Evolutionary conservation across 2,113 vertebrate genomes (phyloP).

Genomic region (Corythornis madagascariensis): DNA sequence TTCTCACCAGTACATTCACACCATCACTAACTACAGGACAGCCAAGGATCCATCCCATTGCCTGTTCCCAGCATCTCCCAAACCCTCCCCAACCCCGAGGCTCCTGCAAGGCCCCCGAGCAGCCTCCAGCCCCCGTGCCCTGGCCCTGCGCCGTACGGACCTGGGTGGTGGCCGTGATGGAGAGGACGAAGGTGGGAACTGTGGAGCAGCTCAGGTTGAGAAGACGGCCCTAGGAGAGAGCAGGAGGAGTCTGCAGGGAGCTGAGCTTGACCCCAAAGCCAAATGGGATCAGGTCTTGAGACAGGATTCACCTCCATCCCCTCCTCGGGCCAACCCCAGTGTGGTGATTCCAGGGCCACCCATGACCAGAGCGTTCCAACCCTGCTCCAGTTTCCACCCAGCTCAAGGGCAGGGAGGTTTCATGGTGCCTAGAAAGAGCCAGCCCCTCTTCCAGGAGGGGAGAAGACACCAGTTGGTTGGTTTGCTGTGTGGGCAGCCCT

Average conservation of each 20-base stretch:
- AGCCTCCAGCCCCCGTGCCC: fast-evolving
- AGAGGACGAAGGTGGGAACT: constrained; percentile 96
- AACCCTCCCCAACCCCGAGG: not conserved
- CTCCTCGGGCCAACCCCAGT: not conserved
- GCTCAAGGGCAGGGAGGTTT: not conserved
- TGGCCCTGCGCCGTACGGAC: constrained; percentile 49
- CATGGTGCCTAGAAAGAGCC: not conserved
- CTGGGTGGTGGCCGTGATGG: constrained; percentile 98
- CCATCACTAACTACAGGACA: not conserved
- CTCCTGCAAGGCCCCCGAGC: not conserved
- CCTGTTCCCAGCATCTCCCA: not conserved
- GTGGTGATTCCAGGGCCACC: not conserved
- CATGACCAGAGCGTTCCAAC: fast-evolving
- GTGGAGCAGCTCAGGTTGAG: constrained; percentile 98
- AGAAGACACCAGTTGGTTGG: not conserved
- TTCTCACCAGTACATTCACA: not conserved
- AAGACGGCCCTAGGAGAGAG: constrained; percentile 86
- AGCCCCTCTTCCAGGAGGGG: not conserved
- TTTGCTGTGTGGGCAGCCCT: not conserved
- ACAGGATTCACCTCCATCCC: not conserved
- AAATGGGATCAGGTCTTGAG: fast-evolving
- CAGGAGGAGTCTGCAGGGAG: not conserved
- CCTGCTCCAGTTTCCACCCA: not conserved
- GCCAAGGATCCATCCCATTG: not conserved
- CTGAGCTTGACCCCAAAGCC: not conserved